Base-by-base conservation (phyloP, 2,888 invertebrate genomes). In the Ernsta delagoae region DNA sequence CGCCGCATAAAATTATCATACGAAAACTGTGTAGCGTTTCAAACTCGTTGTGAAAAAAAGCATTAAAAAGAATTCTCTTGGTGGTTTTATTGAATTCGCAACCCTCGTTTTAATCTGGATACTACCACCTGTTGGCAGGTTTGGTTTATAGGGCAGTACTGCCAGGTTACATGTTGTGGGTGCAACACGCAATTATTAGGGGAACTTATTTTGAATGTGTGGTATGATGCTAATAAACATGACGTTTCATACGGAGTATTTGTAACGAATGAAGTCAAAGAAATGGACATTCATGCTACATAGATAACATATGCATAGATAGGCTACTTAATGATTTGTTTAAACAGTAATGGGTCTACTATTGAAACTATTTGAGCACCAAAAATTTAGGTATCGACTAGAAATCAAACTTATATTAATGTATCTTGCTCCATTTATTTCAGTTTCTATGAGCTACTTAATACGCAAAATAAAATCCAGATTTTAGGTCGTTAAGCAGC, bases 121-220 rank as follows among this genome's bases (percentile, higher is more conserved):
- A 16, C 36, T 5, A 16, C 59, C 77, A 78, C 77, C 77, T 76
- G 76, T 75, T 77, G 69, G 67, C 65, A 59, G 60, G n/a, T 43
- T 56, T 73, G 70, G 71, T 73, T 73, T 72, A 72, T 70, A 62
- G 72, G 70, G 65, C 67, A 71, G 50, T 56, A 56, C 16, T 48
- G 50, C 50, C 12, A 48, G 48, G 45, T 48, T 48, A 48, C 48
- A 16, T 48, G 48, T 48, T 48, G 48, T 48, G 48, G 48, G 48
- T 48, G 48, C 48, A 48, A 48, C 48, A 11, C 16, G 16, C 12
- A 48, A 16, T 48, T 48, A 48, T 48, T 16, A 48, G 11, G 48
- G 48, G 48, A 48, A 48, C 16, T 48, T 48, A 48, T 48, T 45
- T 45, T 11, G 45, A 45, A n/a, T n/a, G 45, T 45, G 45, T 45